A percentile compares a stretch with the other conserved stretches of the same genome.
These are phyloP conservation scores for Eupithecia subfuscata DNA, from an alignment of 2,888 invertebrate species.

Conservation along the genomic window DNA sequence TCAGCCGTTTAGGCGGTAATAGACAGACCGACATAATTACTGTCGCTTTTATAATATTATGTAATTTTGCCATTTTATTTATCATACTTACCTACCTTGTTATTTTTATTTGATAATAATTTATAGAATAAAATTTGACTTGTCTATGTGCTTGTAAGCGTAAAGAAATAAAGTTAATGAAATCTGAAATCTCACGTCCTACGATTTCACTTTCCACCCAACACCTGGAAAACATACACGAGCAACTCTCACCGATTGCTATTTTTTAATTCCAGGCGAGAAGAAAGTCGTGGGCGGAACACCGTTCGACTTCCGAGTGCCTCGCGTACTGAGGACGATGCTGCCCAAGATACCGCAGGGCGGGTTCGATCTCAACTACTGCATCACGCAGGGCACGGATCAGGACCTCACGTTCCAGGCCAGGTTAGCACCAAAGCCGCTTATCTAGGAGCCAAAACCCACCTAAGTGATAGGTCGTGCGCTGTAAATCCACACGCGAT, in stretches of 20 bases:
- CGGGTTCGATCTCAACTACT: conserved; percentile 94
- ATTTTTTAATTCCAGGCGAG: conserved; percentile 79
- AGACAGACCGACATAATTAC: not conserved
- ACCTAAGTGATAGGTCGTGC: too few species aligned
- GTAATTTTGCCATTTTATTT: not conserved
- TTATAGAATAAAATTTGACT: too few species aligned
- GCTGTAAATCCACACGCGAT: too few species aligned
- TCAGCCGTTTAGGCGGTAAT: too few species aligned
- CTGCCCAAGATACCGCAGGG: conserved; percentile 86
- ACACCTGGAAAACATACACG: not conserved
- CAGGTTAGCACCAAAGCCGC: conserved; percentile 64
- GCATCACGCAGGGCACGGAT: conserved; percentile 85
- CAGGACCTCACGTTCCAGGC: conserved; percentile 86
- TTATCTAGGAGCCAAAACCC: not conserved
- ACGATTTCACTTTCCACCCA: not conserved
- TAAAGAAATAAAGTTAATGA: too few species aligned
- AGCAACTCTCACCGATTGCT: not conserved
- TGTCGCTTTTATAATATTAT: not conserved
- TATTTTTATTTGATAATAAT: too few species aligned
- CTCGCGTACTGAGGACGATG: conserved; percentile 86
- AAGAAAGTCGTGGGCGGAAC: conserved; percentile 88
- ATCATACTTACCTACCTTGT: too few species aligned
- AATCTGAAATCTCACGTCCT: not conserved
- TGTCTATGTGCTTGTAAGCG: too few species aligned
- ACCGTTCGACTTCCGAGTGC: conserved; percentile 88